Conservation (phyloP, 92 coral and sea anemone genomes). For the Anthopleura xanthogrammica region DNA sequence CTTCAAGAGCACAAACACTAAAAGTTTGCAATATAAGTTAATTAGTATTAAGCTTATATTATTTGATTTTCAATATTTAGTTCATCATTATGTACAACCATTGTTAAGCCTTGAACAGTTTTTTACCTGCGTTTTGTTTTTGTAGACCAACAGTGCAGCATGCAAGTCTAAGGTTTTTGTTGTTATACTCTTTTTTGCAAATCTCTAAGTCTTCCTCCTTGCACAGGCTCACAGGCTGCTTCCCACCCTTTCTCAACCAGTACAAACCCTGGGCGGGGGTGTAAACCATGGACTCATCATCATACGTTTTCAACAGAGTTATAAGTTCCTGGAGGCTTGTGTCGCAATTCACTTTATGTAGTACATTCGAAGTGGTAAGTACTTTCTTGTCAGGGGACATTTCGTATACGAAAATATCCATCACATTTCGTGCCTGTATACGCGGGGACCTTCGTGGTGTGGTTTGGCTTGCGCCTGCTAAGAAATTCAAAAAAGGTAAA, state of each 20-base stretch:
- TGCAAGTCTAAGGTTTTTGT: slow-evolving; percentile 17
- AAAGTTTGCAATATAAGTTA: background rate
- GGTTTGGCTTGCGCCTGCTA: slow-evolving; percentile 5
- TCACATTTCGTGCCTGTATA: slow-evolving; percentile 3
- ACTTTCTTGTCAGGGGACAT: slow-evolving; percentile 27
- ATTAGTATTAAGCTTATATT: no score
- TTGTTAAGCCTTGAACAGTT: background rate
- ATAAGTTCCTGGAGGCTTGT: slow-evolving; percentile 18
- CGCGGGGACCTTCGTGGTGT: slow-evolving; percentile 36
- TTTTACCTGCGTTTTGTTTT: slow-evolving; percentile 14
- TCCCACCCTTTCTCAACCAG: slow-evolving; percentile 32
- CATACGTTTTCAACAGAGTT: slow-evolving; percentile 31
- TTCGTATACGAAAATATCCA: slow-evolving; percentile 32
- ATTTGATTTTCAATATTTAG: no score
- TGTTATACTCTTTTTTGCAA: slow-evolving; percentile 31
- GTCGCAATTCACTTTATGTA: slow-evolving; percentile 16
- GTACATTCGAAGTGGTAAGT: slow-evolving; percentile 18
- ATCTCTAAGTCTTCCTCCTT: slow-evolving; percentile 26
- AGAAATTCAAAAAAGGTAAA: background rate
- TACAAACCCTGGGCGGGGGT: slow-evolving; percentile 24
- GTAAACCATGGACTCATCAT: slow-evolving; percentile 21
- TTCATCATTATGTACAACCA: background rate
- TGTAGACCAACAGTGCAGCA: slow-evolving; percentile 22
- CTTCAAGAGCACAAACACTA: background rate
- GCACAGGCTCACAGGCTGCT: slow-evolving; percentile 29